Conservation (phyloP, 2,113 vertebrate species). For the Pygoscelis adeliae region DNA sequence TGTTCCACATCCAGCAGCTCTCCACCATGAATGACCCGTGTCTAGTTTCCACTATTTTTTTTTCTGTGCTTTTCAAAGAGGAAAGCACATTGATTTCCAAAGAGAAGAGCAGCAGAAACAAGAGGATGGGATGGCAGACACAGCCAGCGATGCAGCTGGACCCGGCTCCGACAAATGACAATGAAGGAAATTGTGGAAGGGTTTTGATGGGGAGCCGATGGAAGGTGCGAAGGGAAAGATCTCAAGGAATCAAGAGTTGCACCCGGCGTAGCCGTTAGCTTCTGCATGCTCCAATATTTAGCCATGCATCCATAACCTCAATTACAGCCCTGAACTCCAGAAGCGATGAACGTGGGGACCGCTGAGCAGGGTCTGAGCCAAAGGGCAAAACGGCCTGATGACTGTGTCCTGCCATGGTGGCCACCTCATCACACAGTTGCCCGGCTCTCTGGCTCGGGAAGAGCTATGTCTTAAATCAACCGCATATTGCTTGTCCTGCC, state of each 20-base stretch:
- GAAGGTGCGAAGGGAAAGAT: background rate
- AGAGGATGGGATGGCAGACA: rapidly evolving
- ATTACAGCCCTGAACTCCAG: rapidly evolving
- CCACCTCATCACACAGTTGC: background rate
- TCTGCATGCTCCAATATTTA: background rate
- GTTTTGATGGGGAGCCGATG: background rate
- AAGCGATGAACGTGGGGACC: rapidly evolving
- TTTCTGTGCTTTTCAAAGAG: background rate
- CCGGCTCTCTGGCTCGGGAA: rapidly evolving
- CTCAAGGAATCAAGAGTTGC: background rate
- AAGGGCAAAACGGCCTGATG: rapidly evolving
- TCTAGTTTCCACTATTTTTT: background rate
- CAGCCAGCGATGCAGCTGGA: background rate
- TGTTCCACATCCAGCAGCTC: background rate
- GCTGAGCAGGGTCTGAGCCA: background rate
- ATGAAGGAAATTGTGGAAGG: background rate
- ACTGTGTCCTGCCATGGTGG: rapidly evolving
- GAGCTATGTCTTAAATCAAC: background rate
- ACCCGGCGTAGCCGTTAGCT: background rate
- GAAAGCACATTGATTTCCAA: background rate
- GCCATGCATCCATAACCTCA: rapidly evolving
- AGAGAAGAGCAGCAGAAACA: background rate
- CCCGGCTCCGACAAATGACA: background rate
- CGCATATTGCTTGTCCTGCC: background rate
- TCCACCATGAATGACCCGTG: background rate